Base-by-base conservation (phyloP, 92 coral and sea anemone species). In the Palythoa grandis region DNA sequence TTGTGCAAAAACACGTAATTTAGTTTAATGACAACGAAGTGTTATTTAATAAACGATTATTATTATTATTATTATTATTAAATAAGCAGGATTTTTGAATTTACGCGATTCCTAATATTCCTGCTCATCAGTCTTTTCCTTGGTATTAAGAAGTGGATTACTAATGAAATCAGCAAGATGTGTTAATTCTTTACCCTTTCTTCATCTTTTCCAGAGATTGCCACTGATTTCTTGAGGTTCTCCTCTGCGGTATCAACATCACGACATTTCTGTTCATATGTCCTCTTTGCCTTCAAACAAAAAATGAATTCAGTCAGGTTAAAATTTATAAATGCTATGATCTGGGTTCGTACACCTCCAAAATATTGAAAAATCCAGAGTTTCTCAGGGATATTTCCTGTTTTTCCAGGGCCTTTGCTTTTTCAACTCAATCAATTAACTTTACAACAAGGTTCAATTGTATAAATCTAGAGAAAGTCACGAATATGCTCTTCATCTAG, bases 261-360 rank as follows among this genome's bases (percentile, higher is more conserved):
- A 50, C 91, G 94, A 38, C 99, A 96, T 79, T 89, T 96, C 83
- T 93, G 97, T 48, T 96, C 99, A 75, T 96, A 96, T 29, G 24
- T 35, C n/a, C 84, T 90, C 74, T 96, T 96, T 8, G 82, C 87
- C 98, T 96, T 86, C 1, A 66, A 24, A 39, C n/a, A 48, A 69
- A 68, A 67, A 20, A 13, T 4, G 14, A 35, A 7, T 58, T 58
- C 65, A 12, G 50, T 10, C 19, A 70, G 39, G 15, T 7, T 23
- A 13, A n/a, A 12, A 52, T 22, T 17, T 70, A 60, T 5, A 29
- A 54, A 54, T 6, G 17, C 5, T 58, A 15, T 15, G 2, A n/a
- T 13, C 22, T 58, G 17, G 22, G 7, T 43, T 43, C 50, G 50
- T 43, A 43, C 6, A 43, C 50, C 7, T 43, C 50, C 9, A 43